These are phyloP conservation scores for Dicyrtomina minuta DNA, from an alignment of 2,888 invertebrate species.

Conservation along the genomic window DNA sequence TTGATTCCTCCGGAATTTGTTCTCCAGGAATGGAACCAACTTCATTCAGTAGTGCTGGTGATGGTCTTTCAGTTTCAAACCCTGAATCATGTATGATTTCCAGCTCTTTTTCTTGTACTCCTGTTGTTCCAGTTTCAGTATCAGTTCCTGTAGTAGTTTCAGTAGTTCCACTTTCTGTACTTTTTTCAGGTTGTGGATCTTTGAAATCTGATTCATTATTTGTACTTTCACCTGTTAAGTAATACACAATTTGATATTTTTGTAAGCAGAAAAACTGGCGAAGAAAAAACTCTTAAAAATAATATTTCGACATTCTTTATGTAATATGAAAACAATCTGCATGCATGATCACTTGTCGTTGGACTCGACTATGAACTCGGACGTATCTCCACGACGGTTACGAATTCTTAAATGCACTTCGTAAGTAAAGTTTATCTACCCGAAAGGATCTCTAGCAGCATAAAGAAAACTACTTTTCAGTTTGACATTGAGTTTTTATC, in stretches of 20 bases:
- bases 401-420: not conserved
- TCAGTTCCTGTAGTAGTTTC: slow-evolving; percentile 6
- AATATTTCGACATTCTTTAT: not conserved
- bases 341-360: no score
- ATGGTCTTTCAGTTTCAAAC: slow-evolving; percentile 40
- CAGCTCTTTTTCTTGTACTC: slow-evolving; percentile 13
- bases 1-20: slow-evolving; percentile 34
- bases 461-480: no score
- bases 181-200: slow-evolving; percentile 13
- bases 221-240: slow-evolving; percentile 28
- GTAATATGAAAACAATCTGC: not conserved
- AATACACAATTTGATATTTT: no score
- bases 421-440: no score
- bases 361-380: no score
- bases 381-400: no score
- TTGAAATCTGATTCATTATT: slow-evolving; percentile 18
- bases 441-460: no score
- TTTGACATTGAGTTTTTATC: no score
- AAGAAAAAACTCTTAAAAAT: not conserved
- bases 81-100: slow-evolving; percentile 37
- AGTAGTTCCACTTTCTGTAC: slow-evolving; percentile 1
- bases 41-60: slow-evolving; percentile 31
- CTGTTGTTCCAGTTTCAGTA: slow-evolving; percentile 1
- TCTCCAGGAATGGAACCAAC: slow-evolving; percentile 12
- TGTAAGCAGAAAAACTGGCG: not conserved